Evolutionary conservation across 2,797 vertebrate species (phyloP), one percentile per base, ranked within the genome.

Genomic region (Gobio occitaniae): DNA sequence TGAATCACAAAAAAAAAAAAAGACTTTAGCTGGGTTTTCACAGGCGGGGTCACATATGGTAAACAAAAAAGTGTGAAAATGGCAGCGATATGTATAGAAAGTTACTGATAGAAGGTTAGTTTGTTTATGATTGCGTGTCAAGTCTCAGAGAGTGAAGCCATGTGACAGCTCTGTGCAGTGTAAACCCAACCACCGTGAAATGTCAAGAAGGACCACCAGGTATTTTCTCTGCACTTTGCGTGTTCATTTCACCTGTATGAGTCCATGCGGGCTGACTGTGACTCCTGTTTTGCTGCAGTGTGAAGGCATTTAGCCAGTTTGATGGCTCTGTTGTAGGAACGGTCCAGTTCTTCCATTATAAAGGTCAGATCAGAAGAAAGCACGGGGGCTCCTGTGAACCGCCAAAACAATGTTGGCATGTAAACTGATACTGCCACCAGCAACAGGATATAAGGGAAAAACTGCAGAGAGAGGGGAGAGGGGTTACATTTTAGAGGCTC

Each of bases 281-380:
- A 4, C 3, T 78, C 74, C 63, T 0, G n/a, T 47, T 32, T 56
- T 36, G 75, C 94, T 0, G 90, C 82, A 0, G 93, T 88, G 9
- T 86, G 88, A 71, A 95, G 56, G 38, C 93, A 92, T 71, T 97
- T 97, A 56, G 97, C 95, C 54, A 97, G 95, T 90, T 96, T 97
- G 88, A 99, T 97, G 0, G 97, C 96, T 0, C 95, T 93, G 90
- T 99, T 99, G 90, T 99, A 99, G 71, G 96, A 95, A 68, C 96
- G 96, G 93, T 99, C 98, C 86, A 99, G 91, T 85, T 99, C 97
- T 90, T 98, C 97, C 96, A 99, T 96, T 89, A 99, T 98, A 87
- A 99, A 99, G 87, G 95, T 95, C 56, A 99, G 92, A 91, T 99
- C 98, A 0, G 97, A 97, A 90, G 94, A 97, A 76, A 99, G 96